These are phyloP conservation scores for rat (Rattus norvegicus) DNA, from an alignment of 2,113 vertebrate species.

Conservation along the genomic window DNA sequence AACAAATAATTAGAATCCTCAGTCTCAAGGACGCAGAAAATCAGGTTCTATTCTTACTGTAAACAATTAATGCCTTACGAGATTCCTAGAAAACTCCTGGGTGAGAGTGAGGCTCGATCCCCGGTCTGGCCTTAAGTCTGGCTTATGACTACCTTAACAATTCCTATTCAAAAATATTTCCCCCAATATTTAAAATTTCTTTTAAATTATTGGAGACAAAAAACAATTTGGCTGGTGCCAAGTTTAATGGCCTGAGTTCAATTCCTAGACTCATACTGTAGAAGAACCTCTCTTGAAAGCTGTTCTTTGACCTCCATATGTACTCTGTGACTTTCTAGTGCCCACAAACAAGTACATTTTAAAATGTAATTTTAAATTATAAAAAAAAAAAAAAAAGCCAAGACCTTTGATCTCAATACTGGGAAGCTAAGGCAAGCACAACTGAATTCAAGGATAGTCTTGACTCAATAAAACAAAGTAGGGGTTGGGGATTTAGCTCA, in stretches of 20 bases:
- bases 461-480: background rate
- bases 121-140: background rate
- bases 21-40: background rate
- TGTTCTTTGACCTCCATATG: background rate
- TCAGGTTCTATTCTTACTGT: background rate
- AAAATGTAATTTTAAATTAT: background rate
- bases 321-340: background rate
- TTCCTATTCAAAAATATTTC: background rate
- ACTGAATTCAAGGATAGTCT: background rate
- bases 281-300: too few species aligned
- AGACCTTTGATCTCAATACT: background rate
- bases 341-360: background rate
- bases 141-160: background rate
- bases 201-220: background rate
- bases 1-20: background rate
- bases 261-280: too few species aligned
- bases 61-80: background rate
- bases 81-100: background rate
- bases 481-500: too few species aligned
- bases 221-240: background rate
- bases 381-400: background rate
- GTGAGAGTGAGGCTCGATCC: background rate
- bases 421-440: background rate
- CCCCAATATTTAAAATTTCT: too few species aligned
- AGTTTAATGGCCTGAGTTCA: background rate